Base-by-base conservation (phyloP, 2,888 invertebrate genomes). In the Lissonota sp. region DNA sequence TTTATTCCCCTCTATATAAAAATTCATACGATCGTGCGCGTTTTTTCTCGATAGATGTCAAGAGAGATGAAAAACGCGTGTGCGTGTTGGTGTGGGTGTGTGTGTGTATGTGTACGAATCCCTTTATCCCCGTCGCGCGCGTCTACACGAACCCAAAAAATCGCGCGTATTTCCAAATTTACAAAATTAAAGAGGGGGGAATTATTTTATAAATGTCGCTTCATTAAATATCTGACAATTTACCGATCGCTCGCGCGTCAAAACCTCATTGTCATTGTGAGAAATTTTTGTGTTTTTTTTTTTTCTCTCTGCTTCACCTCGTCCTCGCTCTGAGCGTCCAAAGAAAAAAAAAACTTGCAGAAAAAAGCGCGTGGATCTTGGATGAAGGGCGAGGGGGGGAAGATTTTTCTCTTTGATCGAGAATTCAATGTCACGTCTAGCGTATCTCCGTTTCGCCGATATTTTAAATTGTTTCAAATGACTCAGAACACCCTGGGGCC, bases 221-320 rank as follows among this genome's bases (percentile, higher is more conserved):
- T 42, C 42, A 42, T 6, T 7, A 42, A 6, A 42, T 42, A 42
- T 7, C 44, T 44, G 4, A 8, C 3, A 53, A 53, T 53, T 14
- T 53, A 53, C 7, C 16, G 6, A 42, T 67, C 62, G 55, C 8
- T 39, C 16, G 51, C 8, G 51, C 67, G 46, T 40, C 57, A 55
- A 75, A 80, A 82, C 79, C 69, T 72, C 66, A 82, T 80, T 82
- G 77, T 75, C 83, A 76, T 71, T 63, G 79, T 83, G 62, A 66
- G 74, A 69, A 57, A 70, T 66, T 74, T 71, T 80, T n/a, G n/a
- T n/a, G n/a, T 73, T 74, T 66, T 70, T 26, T 71, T 5, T 58
- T 37, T 71, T 73, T 76, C 40, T 79, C 26, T 26, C 26, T 26
- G 26, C 26, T 26, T 26, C 26, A 26, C 26, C 26, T 26, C 26